Evolutionary conservation across 2,113 vertebrate genomes (phyloP), one percentile per base, ranked within the genome.

Genomic region (Perca flavescens): DNA sequence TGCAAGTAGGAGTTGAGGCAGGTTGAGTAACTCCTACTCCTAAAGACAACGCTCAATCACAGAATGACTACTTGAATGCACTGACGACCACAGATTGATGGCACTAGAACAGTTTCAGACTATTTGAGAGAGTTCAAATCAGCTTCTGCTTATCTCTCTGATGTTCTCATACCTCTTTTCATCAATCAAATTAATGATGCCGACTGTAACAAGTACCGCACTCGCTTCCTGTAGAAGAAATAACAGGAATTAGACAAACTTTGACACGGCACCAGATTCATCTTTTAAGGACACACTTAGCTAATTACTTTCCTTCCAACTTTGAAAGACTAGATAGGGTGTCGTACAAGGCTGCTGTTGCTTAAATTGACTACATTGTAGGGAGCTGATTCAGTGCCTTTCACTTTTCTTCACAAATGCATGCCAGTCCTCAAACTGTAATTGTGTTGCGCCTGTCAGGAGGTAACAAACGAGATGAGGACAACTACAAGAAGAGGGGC

Each of bases 151-250:
- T n/a, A 65, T 71, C 15, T 68, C 40, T 62, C 21, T 74, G 58
- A 50, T n/a, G 3, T 36, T 66, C 31, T 54, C n/a, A 47, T 56
- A 40, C 25, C 2, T 57, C 58, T 53, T 43, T 75, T 63, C 79
- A 78, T 86, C 81, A 75, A 73, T 88, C 83, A 86, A 9, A 67
- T 82, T 86, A 82, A 89, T 82, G 80, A 80, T 64, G 49, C 50
- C 25, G 60, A 64, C 70, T 72, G 36, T 54, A 86, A 88, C 76
- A 77, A 57, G 47, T 50, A 36, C 58, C 2, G 3, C 7, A 7
- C 75, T 65, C 56, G 69, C 57, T 65, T 34, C 25, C 40, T 43
- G 69, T 6, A 34, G 40, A 61, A 75, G 62, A 86, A 74, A 70
- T 62, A 85, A 50, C 56, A 25, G 34, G 54, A 79, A 80, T 63